Percentiles rank a stretch among this genome's conserved stretches.
These are phyloP conservation scores for Philypnodon macrostomus DNA, from an alignment of 2,797 vertebrate genomes.

Conservation along the genomic window DNA sequence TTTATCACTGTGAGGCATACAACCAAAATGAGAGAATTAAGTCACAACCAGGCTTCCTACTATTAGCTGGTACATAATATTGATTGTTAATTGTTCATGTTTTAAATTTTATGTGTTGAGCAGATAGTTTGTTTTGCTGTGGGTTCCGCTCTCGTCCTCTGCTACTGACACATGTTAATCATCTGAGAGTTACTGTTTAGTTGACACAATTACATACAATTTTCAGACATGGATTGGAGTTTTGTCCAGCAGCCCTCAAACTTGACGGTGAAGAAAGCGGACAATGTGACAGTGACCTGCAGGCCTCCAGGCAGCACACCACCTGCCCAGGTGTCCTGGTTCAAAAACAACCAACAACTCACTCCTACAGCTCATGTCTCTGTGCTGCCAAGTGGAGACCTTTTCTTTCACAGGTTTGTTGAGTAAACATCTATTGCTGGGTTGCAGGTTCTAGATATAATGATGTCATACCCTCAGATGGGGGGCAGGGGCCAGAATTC, in stretches of 20 bases:
- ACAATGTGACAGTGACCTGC: constrained; percentile 68
- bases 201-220: too few species aligned
- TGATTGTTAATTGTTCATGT: too few species aligned
- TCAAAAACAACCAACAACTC: constrained; percentile 71
- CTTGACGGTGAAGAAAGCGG: constrained; percentile 58
- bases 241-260: constrained; percentile 71
- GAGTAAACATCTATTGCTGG: too few species aligned
- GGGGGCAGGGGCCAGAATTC: too few species aligned
- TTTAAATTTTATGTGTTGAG: too few species aligned
- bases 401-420: constrained; percentile 72
- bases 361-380: constrained; percentile 25
- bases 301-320: constrained; percentile 70
- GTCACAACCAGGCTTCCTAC: constrained; percentile 68
- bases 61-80: constrained; percentile 67
- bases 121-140: too few species aligned
- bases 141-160: too few species aligned
- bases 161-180: too few species aligned
- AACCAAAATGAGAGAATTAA: constrained; percentile 62
- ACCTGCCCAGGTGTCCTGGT: constrained; percentile 72
- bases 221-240: constrained; percentile 74
- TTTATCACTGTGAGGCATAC: constrained; percentile 75
- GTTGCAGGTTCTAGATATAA: too few species aligned
- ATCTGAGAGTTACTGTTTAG: too few species aligned
- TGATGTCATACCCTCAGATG: too few species aligned
- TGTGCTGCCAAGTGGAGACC: constrained; percentile 67